A percentile compares a stretch with the other conserved stretches of the same genome.
phyloP scores from a whole-genome alignment of 2,113 vertebrate species.

The Oxyura jamaicensis region DNA sequence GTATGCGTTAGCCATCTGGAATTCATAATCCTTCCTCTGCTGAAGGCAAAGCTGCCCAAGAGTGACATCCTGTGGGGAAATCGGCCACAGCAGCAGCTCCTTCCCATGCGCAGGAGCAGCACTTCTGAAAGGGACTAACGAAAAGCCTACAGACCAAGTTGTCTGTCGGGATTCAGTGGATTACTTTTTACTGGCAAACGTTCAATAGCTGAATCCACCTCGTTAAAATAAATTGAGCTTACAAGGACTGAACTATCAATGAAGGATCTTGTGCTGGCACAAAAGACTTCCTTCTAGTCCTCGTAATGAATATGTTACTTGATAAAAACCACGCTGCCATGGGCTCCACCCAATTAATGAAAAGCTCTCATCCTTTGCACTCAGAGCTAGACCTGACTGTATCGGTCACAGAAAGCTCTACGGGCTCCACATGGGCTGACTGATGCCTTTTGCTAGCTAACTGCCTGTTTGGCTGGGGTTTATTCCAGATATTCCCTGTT shows the following conservation, averaged over 20 bases:
- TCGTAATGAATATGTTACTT: background rate
- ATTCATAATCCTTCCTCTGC: accelerated
- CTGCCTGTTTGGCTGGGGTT: background rate
- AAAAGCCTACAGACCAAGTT: accelerated
- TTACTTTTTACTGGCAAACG: background rate
- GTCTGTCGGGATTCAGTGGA: background rate
- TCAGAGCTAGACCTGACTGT: background rate
- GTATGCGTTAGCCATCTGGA: accelerated
- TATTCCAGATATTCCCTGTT: background rate
- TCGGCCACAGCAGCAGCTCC: background rate
- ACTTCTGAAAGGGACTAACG: accelerated
- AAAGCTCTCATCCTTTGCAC: background rate
- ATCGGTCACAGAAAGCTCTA: background rate
- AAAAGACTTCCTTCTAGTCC: background rate
- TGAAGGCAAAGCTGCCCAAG: background rate
- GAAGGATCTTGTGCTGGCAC: background rate
- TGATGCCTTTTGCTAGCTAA: background rate
- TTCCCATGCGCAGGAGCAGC: accelerated
- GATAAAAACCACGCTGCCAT: background rate
- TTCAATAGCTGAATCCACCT: background rate
- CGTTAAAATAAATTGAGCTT: background rate
- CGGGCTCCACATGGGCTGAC: background rate
- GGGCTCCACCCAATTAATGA: background rate
- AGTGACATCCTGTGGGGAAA: constrained; percentile 55
- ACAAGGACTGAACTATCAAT: background rate